phyloP scores from a whole-genome alignment of 23 tunicate species.

The Styela clava region DNA sequence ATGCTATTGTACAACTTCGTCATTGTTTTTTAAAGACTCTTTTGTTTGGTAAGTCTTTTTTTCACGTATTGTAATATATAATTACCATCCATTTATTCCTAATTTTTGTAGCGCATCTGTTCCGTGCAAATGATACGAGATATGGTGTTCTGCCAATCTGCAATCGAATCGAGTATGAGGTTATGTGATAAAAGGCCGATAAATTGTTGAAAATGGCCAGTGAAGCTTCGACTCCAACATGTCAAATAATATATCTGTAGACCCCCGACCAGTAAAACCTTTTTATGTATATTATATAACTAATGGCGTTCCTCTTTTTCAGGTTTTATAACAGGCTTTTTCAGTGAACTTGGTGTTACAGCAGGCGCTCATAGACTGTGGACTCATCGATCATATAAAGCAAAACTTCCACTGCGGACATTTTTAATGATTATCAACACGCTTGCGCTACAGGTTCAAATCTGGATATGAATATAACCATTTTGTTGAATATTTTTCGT shows the following conservation, averaged over 20 bases:
- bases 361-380: slow-evolving; percentile 85
- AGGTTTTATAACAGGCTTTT: slow-evolving; percentile 30
- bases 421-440: slow-evolving; percentile 44
- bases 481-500: too few species aligned
- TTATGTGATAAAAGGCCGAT: not conserved
- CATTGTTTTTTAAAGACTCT: not conserved
- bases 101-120: not conserved
- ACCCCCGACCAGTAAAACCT: too few species aligned
- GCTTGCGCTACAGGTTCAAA: slow-evolving; percentile 58
- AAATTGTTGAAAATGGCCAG: not conserved
- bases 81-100: not conserved
- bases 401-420: slow-evolving; percentile 55
- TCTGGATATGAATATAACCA: too few species aligned
- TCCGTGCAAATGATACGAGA: too few species aligned
- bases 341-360: slow-evolving; percentile 57
- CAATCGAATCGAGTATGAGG: not conserved
- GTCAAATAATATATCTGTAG: too few species aligned
- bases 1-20: not conserved
- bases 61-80: slow-evolving; percentile 5
- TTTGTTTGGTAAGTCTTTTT: slow-evolving; percentile 5
- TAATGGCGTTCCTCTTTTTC: too few species aligned
- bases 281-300: too few species aligned
- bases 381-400: slow-evolving; percentile 90
- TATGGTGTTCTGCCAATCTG: too few species aligned
- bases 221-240: not conserved